Percentiles rank a stretch among this genome's conserved stretches.
Conservation (phyloP, 1,140 invertebrate genomes). For the Subanguina moxae region DNA sequence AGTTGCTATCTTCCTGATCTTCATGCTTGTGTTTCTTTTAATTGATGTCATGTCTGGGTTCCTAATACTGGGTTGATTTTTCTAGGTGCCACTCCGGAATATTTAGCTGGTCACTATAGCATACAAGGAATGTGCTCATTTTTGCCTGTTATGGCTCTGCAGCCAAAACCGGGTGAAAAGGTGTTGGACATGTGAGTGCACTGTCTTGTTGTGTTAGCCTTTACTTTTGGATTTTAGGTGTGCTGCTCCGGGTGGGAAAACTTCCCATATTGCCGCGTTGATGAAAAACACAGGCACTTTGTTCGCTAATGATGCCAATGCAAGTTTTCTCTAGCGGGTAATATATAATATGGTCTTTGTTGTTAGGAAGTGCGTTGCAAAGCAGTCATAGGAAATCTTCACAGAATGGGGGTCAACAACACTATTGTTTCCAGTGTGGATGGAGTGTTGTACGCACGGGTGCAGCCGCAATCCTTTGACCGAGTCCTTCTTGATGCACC, state of each 20-base stretch:
- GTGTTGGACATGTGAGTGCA: conserved; percentile 23
- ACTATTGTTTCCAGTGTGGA: conserved; percentile 82
- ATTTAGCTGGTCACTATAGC: conserved; percentile 96
- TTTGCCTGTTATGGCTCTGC: conserved; percentile 89
- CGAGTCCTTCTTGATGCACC: conserved; percentile 92
- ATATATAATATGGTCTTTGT: background rate
- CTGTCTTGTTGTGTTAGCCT: no score
- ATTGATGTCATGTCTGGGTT: no score
- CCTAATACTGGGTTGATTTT: no score
- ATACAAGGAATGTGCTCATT: conserved; percentile 94
- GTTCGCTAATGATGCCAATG: conserved; percentile 91
- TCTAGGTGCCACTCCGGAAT: conserved; percentile 89
- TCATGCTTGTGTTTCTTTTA: no score
- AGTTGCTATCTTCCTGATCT: conserved; percentile 10
- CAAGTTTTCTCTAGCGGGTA: conserved; percentile 18
- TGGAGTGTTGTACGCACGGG: conserved; percentile 75
- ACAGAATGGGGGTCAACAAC: conserved; percentile 90
- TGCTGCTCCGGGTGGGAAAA: conserved; percentile 94
- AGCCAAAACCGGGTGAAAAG: conserved; percentile 85
- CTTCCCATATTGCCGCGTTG: conserved; percentile 82
- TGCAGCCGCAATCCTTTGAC: conserved; percentile 75
- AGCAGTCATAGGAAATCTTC: conserved; percentile 90
- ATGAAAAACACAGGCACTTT: conserved; percentile 99
- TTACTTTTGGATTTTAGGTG: conserved; percentile 68
- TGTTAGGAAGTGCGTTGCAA: conserved; percentile 68